Conservation (phyloP, 2,888 invertebrate species). For the Bibio marci region DNA sequence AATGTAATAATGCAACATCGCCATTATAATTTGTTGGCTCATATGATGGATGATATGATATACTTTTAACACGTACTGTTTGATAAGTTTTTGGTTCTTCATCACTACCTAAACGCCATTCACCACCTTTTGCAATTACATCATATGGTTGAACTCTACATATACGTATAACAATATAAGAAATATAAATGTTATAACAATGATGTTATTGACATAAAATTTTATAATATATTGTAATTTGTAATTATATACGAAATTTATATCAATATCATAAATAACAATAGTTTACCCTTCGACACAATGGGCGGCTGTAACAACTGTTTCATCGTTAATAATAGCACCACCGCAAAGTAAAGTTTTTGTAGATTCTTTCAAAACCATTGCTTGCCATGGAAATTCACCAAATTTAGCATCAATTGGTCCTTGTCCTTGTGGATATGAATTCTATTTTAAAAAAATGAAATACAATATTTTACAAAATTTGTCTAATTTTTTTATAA, state of each 20-base stretch:
- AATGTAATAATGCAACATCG: conserved; percentile 54
- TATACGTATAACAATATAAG: neutral
- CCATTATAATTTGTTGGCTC: conserved; percentile 38
- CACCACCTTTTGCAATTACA: conserved; percentile 60
- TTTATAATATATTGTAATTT: no score
- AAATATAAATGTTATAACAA: no score
- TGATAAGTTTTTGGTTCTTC: conserved; percentile 67
- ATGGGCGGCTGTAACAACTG: conserved; percentile 61
- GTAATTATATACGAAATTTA: no score
- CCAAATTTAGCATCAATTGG: conserved; percentile 50
- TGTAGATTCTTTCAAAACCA: conserved; percentile 55
- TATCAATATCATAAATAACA: conserved; percentile 16
- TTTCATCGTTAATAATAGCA: conserved; percentile 55
- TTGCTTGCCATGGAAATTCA: conserved; percentile 78
- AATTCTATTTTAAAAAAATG: conserved; percentile 14
- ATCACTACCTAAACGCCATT: conserved; percentile 68
- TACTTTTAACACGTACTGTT: conserved; percentile 49
- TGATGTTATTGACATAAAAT: no score
- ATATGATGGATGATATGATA: conserved; percentile 55
- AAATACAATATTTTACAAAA: neutral
- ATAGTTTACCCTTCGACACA: conserved; percentile 48
- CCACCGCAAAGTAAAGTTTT: conserved; percentile 62
- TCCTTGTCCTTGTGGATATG: conserved; percentile 29
- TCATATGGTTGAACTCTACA: conserved; percentile 36
- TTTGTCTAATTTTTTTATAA: neutral